Evolutionary conservation across 1,140 invertebrate species (phyloP).

Genomic region (Anadara kagoshimensis): DNA sequence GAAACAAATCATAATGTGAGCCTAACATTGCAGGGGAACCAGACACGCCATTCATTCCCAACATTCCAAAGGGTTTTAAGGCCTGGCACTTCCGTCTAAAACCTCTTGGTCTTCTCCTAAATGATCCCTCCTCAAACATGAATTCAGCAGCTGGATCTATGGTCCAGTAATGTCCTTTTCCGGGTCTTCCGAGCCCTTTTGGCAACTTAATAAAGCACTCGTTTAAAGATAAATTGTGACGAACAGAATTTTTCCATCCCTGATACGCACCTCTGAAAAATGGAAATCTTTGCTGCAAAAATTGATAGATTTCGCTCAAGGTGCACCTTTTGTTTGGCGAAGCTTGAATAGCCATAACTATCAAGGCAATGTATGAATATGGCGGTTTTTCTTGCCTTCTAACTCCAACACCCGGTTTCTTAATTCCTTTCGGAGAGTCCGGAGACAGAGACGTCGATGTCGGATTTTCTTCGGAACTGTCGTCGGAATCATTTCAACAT

Average conservation of each 20-base stretch:
- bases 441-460: slow-evolving; percentile 32
- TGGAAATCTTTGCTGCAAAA: slow-evolving; percentile 76
- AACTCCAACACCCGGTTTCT: slow-evolving; percentile 64
- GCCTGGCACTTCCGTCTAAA: slow-evolving; percentile 86
- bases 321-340: slow-evolving; percentile 74
- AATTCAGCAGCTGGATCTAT: slow-evolving; percentile 93
- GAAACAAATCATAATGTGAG: slow-evolving; percentile 65
- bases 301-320: slow-evolving; percentile 75
- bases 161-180: slow-evolving; percentile 99
- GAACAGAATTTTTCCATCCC: slow-evolving; percentile 99
- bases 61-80: slow-evolving; percentile 71
- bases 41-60: slow-evolving; percentile 63
- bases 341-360: slow-evolving; percentile 97
- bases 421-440: slow-evolving; percentile 41
- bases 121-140: slow-evolving; percentile 98
- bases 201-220: slow-evolving; percentile 77
- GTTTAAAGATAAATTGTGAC: no score
- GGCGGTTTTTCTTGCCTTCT: slow-evolving; percentile 89
- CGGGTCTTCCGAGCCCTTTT: slow-evolving; percentile 85
- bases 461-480: slow-evolving; percentile 16
- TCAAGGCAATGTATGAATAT: slow-evolving; percentile 96
- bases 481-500: slow-evolving; percentile 32
- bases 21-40: slow-evolving; percentile 56
- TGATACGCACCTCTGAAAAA: slow-evolving; percentile 97
- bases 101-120: slow-evolving; percentile 92